These are phyloP conservation scores for Chelonus formosanus DNA, from an alignment of 2,888 invertebrate species.

Conservation along the genomic window DNA sequence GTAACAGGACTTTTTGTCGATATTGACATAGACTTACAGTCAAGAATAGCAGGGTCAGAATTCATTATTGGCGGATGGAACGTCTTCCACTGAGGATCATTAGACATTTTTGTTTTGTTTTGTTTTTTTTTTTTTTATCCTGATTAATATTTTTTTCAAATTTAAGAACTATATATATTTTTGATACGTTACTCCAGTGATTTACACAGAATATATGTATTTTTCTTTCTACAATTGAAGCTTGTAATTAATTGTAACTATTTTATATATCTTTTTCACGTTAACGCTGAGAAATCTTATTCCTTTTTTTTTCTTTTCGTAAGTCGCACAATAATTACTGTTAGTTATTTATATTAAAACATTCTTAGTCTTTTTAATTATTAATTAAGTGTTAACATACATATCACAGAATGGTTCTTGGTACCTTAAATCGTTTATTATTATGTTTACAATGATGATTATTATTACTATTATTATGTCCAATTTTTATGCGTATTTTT, in stretches of 20 bases:
- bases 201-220: no score
- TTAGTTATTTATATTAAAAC: slow-evolving; percentile 65
- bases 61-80: slow-evolving; percentile 90
- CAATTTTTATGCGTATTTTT: no score
- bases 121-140: slow-evolving; percentile 54
- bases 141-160: slow-evolving; percentile 42
- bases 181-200: no score
- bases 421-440: slow-evolving; percentile 61
- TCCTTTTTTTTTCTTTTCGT: slow-evolving; percentile 25
- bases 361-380: slow-evolving; percentile 62
- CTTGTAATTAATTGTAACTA: no score
- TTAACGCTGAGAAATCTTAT: slow-evolving; percentile 15
- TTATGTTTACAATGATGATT: slow-evolving; percentile 42
- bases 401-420: slow-evolving; percentile 74
- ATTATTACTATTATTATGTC: no score
- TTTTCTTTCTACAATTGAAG: no score
- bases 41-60: slow-evolving; percentile 82
- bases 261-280: no score
- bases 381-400: slow-evolving; percentile 67
- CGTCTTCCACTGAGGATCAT: slow-evolving; percentile 88
- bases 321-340: slow-evolving; percentile 49
- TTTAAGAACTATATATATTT: no score
- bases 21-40: slow-evolving; percentile 80
- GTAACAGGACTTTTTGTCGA: slow-evolving; percentile 63
- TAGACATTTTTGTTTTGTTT: slow-evolving; percentile 71